Percentiles rank a stretch among this genome's conserved stretches.
These are phyloP conservation scores for Bettongia penicillata DNA, from an alignment of 2,113 vertebrate genomes.

Conservation along the genomic window DNA sequence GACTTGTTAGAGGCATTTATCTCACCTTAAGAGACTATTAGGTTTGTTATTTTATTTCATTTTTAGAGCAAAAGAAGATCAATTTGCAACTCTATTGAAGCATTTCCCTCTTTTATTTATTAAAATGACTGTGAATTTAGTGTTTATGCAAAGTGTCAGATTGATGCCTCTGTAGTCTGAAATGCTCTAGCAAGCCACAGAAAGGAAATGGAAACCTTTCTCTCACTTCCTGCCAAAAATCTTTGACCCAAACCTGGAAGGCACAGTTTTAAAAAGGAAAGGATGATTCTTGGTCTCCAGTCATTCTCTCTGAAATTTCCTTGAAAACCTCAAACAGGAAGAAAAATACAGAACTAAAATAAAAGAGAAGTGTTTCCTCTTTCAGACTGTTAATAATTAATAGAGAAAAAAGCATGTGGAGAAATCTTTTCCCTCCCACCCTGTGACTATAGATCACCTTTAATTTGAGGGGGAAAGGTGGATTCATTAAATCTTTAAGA, in stretches of 20 bases:
- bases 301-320: conserved; percentile 56
- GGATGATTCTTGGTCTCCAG: conserved; percentile 50
- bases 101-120: conserved; percentile 60
- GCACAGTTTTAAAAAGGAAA: conserved; percentile 40
- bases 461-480: conserved; percentile 8
- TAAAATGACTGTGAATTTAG: conserved; percentile 66
- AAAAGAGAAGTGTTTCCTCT: conserved; percentile 10
- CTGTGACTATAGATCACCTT: conserved; percentile 21
- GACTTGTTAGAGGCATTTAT: conserved; percentile 53
- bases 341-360: conserved; percentile 17
- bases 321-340: conserved; percentile 59
- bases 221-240: conserved; percentile 54
- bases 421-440: not conserved
- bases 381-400: conserved; percentile 22
- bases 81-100: conserved; percentile 55
- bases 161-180: conserved; percentile 36
- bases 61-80: conserved; percentile 62
- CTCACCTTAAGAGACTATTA: conserved; percentile 43
- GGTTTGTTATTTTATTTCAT: conserved; percentile 57
- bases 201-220: conserved; percentile 56
- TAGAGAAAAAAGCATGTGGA: conserved; percentile 49
- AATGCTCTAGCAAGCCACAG: conserved; percentile 56
- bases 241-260: conserved; percentile 51
- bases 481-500: not conserved
- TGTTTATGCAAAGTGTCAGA: conserved; percentile 43